Base-by-base conservation (phyloP, 2,797 vertebrate species). In the Bufotes viridis region DNA sequence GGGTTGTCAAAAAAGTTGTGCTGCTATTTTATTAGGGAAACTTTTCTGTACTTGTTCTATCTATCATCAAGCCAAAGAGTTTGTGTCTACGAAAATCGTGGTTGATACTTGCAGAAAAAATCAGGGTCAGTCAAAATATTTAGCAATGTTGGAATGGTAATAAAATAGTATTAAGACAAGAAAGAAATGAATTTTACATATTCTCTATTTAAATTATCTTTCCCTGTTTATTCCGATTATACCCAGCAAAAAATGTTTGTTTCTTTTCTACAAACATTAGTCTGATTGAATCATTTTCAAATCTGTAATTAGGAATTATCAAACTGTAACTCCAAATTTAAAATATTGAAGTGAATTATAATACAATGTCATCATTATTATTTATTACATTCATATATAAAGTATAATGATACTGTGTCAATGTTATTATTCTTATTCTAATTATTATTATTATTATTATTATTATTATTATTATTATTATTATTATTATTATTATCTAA, bases 1-100 rank as follows among this genome's bases (percentile, higher is more conserved):
- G 67, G 83, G 78, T 69, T 88, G 87, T 91, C 90, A 91, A 86
- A 90, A 87, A 92, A 90, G 53, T 84, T 90, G 82, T 87, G 14
- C 49, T 67, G 0, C 0, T 80, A 24, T 90, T 90, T 87, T 80
- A 88, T 92, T 85, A 90, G 88, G 65, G 12, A 90, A 92, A 88
- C 55, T 91, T 91, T 88, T 87, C 82, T 72, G 58, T 1, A 9
- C 42, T 87, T 81, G 78, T 90, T 91, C 67, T 90, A 75, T 93
- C 92, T 88, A 88, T 89, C 78, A 88, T 53, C 22, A 81, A 17
- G 89, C 65, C 24, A 69, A 80, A 70, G 49, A 92, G 85, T 84
- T 90, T 90, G 26, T 89, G 57, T 7, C 76, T 22, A 76, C 80
- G 87, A 57, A 87, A 88, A 90, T 69, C n/a, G 89, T n/a, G 34